Conservation (phyloP, 2,797 vertebrate genomes). For the Anguilla megastoma region DNA sequence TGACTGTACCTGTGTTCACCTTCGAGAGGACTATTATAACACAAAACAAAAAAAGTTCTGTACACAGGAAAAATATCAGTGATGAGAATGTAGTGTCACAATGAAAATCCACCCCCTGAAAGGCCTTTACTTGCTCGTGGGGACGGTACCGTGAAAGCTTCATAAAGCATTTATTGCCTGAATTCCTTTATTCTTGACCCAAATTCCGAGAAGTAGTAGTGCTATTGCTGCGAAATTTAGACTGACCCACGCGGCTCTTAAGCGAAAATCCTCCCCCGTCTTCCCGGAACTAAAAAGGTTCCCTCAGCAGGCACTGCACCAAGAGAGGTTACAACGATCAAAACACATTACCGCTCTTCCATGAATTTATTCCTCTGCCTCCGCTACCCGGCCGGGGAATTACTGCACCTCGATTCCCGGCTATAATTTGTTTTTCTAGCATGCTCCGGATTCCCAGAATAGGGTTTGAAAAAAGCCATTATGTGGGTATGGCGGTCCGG, state of each 20-base stretch:
- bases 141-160: constrained; percentile 16
- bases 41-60: background rate
- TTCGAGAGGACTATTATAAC: background rate
- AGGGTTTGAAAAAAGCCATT: background rate
- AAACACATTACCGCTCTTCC: constrained; percentile 20
- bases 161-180: constrained; percentile 11
- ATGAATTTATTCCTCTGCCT: constrained; percentile 19
- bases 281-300: background rate
- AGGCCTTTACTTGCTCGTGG: constrained; percentile 10
- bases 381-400: constrained; percentile 22
- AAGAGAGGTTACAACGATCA: constrained; percentile 22
- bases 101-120: background rate
- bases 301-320: background rate
- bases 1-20: constrained; percentile 18
- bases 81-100: constrained; percentile 12
- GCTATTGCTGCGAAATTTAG: constrained; percentile 16
- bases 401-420: constrained; percentile 8
- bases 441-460: constrained; percentile 2
- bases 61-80: background rate
- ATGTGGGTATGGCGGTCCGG: background rate
- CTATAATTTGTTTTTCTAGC: constrained; percentile 15
- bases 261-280: constrained; percentile 15
- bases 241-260: constrained; percentile 18
- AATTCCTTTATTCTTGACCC: constrained; percentile 16
- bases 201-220: constrained; percentile 18